phyloP scores from a whole-genome alignment of 2,797 vertebrate species.

The Apogon talboti region DNA sequence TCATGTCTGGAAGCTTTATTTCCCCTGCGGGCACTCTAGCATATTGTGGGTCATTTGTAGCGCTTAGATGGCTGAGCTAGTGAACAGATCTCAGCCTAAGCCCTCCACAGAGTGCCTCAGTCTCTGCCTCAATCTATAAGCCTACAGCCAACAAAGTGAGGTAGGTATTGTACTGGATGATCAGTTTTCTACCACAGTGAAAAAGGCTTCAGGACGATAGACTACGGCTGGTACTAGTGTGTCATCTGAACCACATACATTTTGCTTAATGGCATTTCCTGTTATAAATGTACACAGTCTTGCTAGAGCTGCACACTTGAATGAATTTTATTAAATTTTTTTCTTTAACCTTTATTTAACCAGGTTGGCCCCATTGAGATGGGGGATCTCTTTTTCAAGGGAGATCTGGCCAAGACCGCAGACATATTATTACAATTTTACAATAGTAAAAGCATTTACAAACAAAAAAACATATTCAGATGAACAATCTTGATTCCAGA shows the following conservation, averaged over 20 bases:
- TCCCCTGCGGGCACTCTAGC: slow-evolving; percentile 79
- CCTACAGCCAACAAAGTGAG: slow-evolving; percentile 49
- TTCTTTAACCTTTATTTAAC: no score
- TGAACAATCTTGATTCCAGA: no score
- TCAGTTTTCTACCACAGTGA: slow-evolving; percentile 34
- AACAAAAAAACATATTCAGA: no score
- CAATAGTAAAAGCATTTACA: no score
- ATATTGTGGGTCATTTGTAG: slow-evolving; percentile 85
- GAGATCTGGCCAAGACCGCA: no score
- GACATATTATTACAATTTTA: no score
- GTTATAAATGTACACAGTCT: no score
- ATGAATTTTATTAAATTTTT: no score
- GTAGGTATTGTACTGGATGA: slow-evolving; percentile 43
- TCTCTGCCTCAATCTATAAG: slow-evolving; percentile 58
- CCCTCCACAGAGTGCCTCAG: slow-evolving; percentile 51
- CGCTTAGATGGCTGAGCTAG: slow-evolving; percentile 78
- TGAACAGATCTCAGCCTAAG: slow-evolving; percentile 72
- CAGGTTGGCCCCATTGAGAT: no score
- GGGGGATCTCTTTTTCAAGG: no score
- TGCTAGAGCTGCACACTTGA: no score
- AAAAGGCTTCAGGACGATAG: slow-evolving; percentile 20
- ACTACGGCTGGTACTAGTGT: slow-evolving; percentile 7
- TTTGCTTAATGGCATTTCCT: neutral
- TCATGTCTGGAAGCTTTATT: slow-evolving; percentile 83
- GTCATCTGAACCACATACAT: slow-evolving; percentile 9